phyloP scores from a whole-genome alignment of 2,888 invertebrate species.

The Tenthredo notha region DNA sequence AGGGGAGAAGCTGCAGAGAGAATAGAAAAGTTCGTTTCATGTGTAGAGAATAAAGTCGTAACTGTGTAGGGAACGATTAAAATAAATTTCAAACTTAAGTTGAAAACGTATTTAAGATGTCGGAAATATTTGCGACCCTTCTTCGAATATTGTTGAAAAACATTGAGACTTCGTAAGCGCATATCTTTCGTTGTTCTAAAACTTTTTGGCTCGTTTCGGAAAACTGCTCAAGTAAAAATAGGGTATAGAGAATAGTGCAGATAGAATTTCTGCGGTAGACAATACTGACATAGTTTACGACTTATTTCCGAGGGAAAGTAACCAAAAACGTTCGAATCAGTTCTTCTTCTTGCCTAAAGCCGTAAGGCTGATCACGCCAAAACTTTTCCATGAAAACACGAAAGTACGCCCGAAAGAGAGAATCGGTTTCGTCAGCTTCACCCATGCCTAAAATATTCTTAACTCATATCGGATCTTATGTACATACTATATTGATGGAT shows the following conservation, averaged over 20 bases:
- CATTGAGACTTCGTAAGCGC: slow-evolving; percentile 12
- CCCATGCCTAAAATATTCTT: slow-evolving; percentile 21
- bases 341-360: neutral
- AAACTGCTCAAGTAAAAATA: slow-evolving; percentile 32
- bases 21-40: slow-evolving; percentile 9
- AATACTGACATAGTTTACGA: slow-evolving; percentile 37
- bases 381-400: slow-evolving; percentile 39
- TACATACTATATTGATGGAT: neutral
- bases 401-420: neutral
- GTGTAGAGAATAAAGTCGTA: slow-evolving; percentile 8
- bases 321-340: slow-evolving; percentile 36
- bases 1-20: neutral
- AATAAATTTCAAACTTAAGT: slow-evolving; percentile 26
- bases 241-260: slow-evolving; percentile 25
- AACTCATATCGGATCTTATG: neutral
- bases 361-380: slow-evolving; percentile 31
- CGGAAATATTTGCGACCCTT: slow-evolving; percentile 34
- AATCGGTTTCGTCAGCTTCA: slow-evolving; percentile 25
- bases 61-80: neutral
- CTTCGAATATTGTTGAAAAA: neutral
- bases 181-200: neutral
- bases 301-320: slow-evolving; percentile 39
- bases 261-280: slow-evolving; percentile 22
- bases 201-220: slow-evolving; percentile 23
- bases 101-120: slow-evolving; percentile 30